A percentile compares a stretch with the other conserved stretches of the same genome.
These are phyloP conservation scores for Pristionchus entomophagus DNA, from an alignment of 2,888 invertebrate genomes.

Conservation along the genomic window DNA sequence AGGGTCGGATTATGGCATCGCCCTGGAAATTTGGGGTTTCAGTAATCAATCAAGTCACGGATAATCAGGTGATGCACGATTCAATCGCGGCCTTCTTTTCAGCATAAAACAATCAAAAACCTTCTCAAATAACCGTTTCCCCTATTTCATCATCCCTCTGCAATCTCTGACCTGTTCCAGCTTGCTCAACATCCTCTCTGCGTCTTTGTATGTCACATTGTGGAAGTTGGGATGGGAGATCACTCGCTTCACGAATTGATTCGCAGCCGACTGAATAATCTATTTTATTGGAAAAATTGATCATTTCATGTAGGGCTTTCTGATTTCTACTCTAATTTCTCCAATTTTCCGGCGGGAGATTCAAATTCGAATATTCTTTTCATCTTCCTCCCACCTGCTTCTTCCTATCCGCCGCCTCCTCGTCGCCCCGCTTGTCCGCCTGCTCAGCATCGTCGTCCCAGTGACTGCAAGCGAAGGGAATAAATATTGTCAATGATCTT, in stretches of 20 bases:
- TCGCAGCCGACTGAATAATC: slow-evolving; percentile 45
- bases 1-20: slow-evolving; percentile 94
- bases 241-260: slow-evolving; percentile 90
- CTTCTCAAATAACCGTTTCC: too few relatives aligned
- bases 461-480: slow-evolving; percentile 82
- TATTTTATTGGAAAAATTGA: not conserved
- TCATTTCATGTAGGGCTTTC: not conserved
- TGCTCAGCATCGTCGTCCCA: slow-evolving; percentile 91
- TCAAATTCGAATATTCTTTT: slow-evolving; percentile 14
- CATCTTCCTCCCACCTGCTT: slow-evolving; percentile 83
- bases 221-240: slow-evolving; percentile 98
- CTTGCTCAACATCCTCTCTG: slow-evolving; percentile 89
- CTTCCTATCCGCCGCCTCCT: slow-evolving; percentile 85
- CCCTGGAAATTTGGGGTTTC: slow-evolving; percentile 79
- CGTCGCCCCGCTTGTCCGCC: slow-evolving; percentile 80
- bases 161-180: slow-evolving; percentile 84
- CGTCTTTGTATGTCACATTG: slow-evolving; percentile 93
- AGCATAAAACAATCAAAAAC: too few relatives aligned
- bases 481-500: too few relatives aligned
- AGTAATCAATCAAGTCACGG: not conserved
- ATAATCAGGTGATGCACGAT: not conserved
- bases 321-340: too few relatives aligned
- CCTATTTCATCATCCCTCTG: too few relatives aligned
- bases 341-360: not conserved
- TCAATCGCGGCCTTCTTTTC: not conserved